Evolutionary conservation across 2,113 vertebrate genomes (phyloP).

Genomic region (Peromyscus californicus): DNA sequence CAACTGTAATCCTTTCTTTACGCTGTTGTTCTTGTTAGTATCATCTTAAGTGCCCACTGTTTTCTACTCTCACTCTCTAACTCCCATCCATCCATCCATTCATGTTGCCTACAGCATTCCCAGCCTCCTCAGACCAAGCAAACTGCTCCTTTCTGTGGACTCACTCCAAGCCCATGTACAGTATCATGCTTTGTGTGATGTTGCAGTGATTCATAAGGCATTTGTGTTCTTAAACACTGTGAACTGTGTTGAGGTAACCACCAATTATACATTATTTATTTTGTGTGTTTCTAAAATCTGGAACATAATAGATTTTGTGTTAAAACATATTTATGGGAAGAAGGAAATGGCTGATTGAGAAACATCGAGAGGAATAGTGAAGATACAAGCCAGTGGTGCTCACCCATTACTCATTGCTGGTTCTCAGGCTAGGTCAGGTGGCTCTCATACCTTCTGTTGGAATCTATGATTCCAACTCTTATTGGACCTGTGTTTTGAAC

Average conservation of each 20-base stretch:
- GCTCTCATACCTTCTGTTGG: neutral
- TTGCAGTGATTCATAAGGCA: neutral
- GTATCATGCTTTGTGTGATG: neutral
- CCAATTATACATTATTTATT: neutral
- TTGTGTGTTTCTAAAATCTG: neutral
- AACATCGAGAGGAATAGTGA: neutral
- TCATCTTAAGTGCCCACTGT: too few relatives aligned
- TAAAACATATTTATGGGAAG: neutral
- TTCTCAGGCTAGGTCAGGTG: neutral
- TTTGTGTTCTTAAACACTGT: neutral
- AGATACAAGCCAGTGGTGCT: neutral
- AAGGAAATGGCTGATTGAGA: neutral
- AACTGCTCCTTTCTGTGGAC: neutral
- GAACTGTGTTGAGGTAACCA: neutral
- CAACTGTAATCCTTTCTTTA: neutral
- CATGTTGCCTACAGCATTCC: neutral
- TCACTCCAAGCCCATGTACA: too few relatives aligned
- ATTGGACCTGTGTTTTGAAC: neutral
- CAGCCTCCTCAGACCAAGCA: neutral
- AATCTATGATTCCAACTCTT: neutral
- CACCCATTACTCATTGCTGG: neutral
- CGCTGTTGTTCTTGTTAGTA: neutral
- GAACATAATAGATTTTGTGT: neutral
- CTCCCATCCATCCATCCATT: neutral
- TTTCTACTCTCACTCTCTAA: too few relatives aligned